Base-by-base conservation (phyloP, 2,888 invertebrate genomes). In the Lepetodrilus schrolli region DNA sequence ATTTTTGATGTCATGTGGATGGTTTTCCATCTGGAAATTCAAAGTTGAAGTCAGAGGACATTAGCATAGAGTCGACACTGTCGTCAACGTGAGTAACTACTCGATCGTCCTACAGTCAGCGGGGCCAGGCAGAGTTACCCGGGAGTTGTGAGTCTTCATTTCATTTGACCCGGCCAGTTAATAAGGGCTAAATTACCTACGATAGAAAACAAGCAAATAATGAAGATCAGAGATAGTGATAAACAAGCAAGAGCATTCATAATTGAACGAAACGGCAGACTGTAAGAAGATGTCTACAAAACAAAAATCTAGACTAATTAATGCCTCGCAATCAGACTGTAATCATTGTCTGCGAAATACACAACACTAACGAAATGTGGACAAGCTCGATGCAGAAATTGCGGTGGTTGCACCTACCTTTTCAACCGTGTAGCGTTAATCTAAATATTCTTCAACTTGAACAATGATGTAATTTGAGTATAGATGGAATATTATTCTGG, bases 181-280 rank as follows among this genome's bases (percentile, higher is more conserved):
- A 17, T 17, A 17, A 58, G 58, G 58, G 58, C 17, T 26, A 58
- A 58, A 58, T 26, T 30, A 58, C 58, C 58, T 58, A 58, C 34
- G 58, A 58, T 58, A 58, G 58, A 58, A 58, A 58, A 58, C 58
- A 58, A 58, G 58, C 58, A 58, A 58, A 58, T 58, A 30, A 58
- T 58, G 58, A 58, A 58, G 58, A 58, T 58, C 10, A 58, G 58
- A 58, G 58, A 58, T 30, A 58, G 58, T 58, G 58, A 58, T 58
- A 58, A 58, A 58, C 58, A 58, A 58, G 58, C 58, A 58, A 58
- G 58, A 58, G 58, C 58, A 58, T 58, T 58, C 58, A 58, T 58
- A 58, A 43, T 58, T 58, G 58, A 58, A 58, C 58, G 58, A 58
- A 58, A 58, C 58, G 30, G 58, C 58, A 58, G 58, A 58, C 26